Evolutionary conservation across 2,888 invertebrate genomes (phyloP).

Genomic region (Apamea monoglypha): DNA sequence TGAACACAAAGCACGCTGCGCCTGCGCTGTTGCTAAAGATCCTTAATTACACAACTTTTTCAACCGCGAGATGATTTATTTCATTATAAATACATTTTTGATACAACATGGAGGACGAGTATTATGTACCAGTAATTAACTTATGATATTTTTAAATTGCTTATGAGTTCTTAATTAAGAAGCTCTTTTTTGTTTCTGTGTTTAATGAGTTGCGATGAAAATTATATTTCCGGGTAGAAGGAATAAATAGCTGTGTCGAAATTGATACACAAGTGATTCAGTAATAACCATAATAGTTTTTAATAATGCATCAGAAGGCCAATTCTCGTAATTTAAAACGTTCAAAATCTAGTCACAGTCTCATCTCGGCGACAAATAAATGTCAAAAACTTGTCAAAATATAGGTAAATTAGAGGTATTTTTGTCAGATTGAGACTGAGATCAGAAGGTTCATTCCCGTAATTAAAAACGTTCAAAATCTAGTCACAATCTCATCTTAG

Average conservation of each 20-base stretch:
- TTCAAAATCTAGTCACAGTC: too few species aligned
- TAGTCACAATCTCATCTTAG: too few species aligned
- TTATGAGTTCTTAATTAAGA: constrained; percentile 60
- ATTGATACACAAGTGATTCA: constrained; percentile 27
- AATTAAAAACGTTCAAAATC: too few species aligned
- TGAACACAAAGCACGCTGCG: constrained; percentile 39
- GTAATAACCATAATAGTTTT: neutral
- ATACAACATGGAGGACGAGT: constrained; percentile 54
- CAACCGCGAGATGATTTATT: constrained; percentile 56
- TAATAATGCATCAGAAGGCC: neutral
- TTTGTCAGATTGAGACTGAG: too few species aligned
- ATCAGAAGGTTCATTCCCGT: too few species aligned
- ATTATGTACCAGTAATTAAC: constrained; percentile 51
- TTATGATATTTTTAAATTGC: constrained; percentile 57
- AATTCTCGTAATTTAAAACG: too few species aligned
- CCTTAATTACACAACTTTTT: constrained; percentile 55
- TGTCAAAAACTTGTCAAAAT: too few species aligned
- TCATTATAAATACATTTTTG: constrained; percentile 62
- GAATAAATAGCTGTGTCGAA: constrained; percentile 11
- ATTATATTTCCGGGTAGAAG: constrained; percentile 41
- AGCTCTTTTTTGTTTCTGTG: constrained; percentile 33
- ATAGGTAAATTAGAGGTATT: too few species aligned
- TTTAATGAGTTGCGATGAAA: constrained; percentile 33
- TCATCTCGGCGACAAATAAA: too few species aligned
- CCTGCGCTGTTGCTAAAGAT: constrained; percentile 25